Evolutionary conservation across 2,113 vertebrate genomes (phyloP).

Genomic region (Malaclemys terrapin): DNA sequence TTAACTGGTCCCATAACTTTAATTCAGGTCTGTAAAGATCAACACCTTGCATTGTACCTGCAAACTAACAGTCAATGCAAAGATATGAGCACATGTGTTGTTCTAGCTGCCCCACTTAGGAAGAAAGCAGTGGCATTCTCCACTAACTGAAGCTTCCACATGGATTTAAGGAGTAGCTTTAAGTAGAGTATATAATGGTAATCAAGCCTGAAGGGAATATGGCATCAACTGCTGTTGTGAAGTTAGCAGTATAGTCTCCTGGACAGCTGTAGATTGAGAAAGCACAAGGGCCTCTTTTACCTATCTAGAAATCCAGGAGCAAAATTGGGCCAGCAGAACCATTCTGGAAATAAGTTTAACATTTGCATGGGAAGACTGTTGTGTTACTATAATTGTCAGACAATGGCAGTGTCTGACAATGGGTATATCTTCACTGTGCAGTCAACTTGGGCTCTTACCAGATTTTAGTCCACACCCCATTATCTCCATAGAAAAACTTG

Average conservation of each 20-base stretch:
- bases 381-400: neutral
- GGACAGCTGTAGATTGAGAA: neutral
- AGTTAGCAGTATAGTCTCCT: neutral
- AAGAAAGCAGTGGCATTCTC: neutral
- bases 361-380: neutral
- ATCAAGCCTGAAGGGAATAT: neutral
- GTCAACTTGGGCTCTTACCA: neutral
- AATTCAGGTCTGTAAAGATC: neutral
- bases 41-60: neutral
- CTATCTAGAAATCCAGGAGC: neutral
- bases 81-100: neutral
- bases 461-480: neutral
- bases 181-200: neutral
- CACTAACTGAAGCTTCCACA: neutral
- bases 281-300: neutral
- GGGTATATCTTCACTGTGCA: neutral
- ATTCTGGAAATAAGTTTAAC: neutral
- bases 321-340: neutral
- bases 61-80: neutral
- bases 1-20: neutral
- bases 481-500: neutral
- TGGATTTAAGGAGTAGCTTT: neutral
- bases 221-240: neutral
- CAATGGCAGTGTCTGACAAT: neutral
- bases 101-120: neutral